Evolutionary conservation across 2,113 vertebrate genomes (phyloP).

Genomic region (Orcinus orca): DNA sequence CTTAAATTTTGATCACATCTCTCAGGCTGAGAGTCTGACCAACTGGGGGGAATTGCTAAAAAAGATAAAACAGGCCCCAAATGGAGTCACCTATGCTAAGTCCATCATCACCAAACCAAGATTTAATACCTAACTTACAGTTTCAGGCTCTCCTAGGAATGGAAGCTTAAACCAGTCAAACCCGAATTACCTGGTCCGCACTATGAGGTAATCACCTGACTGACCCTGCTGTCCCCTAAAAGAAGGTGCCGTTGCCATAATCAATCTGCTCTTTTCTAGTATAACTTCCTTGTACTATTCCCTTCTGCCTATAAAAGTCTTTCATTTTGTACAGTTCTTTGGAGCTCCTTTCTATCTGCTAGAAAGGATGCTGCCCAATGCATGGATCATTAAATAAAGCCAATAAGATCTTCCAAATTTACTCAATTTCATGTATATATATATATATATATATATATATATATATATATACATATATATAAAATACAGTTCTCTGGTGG

Average conservation of each 20-base stretch:
- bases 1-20: neutral
- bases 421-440: neutral
- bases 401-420: neutral
- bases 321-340: neutral
- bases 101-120: neutral
- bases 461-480: neutral
- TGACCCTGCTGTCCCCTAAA: neutral
- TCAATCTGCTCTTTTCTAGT: neutral
- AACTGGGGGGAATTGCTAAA: neutral
- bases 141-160: neutral
- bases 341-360: neutral
- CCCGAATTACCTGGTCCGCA: neutral
- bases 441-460: neutral
- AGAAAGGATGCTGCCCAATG: neutral
- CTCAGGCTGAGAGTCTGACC: neutral
- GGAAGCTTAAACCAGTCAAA: neutral
- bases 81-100: neutral
- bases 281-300: neutral
- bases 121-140: neutral
- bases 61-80: neutral
- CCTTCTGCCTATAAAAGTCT: neutral
- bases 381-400: neutral
- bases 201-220: neutral
- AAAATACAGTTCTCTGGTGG: neutral
- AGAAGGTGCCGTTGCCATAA: neutral